Percentiles rank a stretch among this genome's conserved stretches.
Conservation (phyloP, 1,140 invertebrate genomes). For the Caligus rogercresseyi region DNA sequence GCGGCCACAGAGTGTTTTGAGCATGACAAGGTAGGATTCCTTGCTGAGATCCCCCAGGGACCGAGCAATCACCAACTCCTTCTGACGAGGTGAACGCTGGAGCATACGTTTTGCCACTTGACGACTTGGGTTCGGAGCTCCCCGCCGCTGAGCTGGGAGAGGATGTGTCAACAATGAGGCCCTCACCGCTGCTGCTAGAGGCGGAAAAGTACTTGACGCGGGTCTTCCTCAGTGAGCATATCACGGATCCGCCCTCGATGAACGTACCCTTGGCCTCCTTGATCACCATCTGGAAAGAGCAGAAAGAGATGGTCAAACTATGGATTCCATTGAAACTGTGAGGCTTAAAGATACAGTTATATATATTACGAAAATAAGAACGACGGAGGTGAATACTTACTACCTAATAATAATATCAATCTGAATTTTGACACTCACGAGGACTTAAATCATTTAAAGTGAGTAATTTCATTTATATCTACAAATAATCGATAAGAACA, state of each 20-base stretch:
- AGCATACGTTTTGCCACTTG: constrained; percentile 17
- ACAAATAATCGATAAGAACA: too few species aligned
- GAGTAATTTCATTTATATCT: too few species aligned
- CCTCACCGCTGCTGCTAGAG: not conserved
- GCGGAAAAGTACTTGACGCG: not conserved
- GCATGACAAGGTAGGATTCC: not conserved
- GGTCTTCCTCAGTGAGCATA: constrained; percentile 5
- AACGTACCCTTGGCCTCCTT: not conserved
- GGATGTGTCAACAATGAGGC: constrained; percentile 4
- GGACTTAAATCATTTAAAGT: too few species aligned
- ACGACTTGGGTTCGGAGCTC: constrained; percentile 13
- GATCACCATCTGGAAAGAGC: not conserved
- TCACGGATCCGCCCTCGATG: constrained; percentile 1
- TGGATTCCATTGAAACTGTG: too few species aligned
- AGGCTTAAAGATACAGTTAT: too few species aligned
- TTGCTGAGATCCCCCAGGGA: not conserved
- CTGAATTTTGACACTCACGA: too few species aligned
- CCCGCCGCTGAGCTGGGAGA: not conserved
- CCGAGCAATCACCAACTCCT: constrained; percentile 9
- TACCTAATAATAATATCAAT: too few species aligned
- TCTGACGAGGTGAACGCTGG: constrained; percentile 4
- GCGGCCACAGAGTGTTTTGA: not conserved
- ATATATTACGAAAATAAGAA: too few species aligned
- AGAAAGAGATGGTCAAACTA: too few species aligned
- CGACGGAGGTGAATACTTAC: too few species aligned